Base-by-base conservation (phyloP, 1,140 invertebrate species). In the Drosophila persimilis region DNA sequence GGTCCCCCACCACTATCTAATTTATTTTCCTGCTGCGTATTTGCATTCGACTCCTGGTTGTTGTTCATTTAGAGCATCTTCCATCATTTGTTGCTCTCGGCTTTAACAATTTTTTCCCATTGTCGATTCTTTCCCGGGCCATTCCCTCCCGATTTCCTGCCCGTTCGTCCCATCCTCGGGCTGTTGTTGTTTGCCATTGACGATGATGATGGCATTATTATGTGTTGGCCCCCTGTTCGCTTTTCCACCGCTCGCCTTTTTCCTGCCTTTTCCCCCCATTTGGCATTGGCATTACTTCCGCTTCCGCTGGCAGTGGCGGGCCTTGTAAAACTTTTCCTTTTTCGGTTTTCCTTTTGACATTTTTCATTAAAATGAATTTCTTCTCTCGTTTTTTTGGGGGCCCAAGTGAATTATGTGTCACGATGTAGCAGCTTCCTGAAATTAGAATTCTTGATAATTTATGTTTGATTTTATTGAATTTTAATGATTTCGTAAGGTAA, bases 31-130 rank as follows among this genome's bases (percentile, higher is more conserved):
- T 69, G 61, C 66, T 59, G 29, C 60, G 52, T 50, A 64, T 67
- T 77, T 72, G 74, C 73, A 64, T 73, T 61, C 51, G 39, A 31
- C 69, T 84, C 64, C 64, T 39, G 71, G 60, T 58, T 57, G 71
- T 80, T 90, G 78, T 89, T 89, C 86, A 90, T 90, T 90, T 90
- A 72, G 77, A 83, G 80, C 81, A 90, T 90, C 86, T 90, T 88
- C 70, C 69, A 78, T 90, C 80, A 89, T 86, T 86, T 86, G 83
- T 88, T 78, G 83, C 41, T 77, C 29, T 76, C 47, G 48, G 54
- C 73, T 44, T 52, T 69, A 70, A 44, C 60, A 65, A 62, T 17
- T 76, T 80, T 67, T 29, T 41, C 15, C 56, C 61, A 67, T 81
- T 81, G 73, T 77, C 73, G 81, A 71, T 73, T 3, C n/a, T 63